Base-by-base conservation (phyloP, 2,797 vertebrate species). In the Anableps anableps region DNA sequence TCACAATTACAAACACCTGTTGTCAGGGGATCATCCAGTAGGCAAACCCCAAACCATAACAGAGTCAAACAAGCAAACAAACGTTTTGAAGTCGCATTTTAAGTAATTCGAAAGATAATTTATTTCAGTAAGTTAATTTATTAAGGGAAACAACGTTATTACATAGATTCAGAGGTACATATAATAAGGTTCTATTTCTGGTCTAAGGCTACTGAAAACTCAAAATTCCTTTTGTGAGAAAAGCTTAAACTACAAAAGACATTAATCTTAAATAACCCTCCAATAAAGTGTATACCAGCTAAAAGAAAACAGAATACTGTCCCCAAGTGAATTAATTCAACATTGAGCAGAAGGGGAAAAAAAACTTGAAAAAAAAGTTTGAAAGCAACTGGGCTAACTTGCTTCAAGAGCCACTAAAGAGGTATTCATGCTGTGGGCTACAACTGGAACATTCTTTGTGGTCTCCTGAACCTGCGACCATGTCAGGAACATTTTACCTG, bases 1-100 rank as follows among this genome's bases (percentile, higher is more conserved):
- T 85, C 85, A 91, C 85, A 77, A 62, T 60, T 82, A 80, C 75
- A 88, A 80, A 90, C 89, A 93, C 92, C 88, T 93, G 93, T 92
- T 93, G 90, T 47, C 43, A 47, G 43, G 43, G 26, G 60, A 64
- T 19, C 1, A 21, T n/a, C 38, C 38, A 6, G 23, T 41, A 26
- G 38, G 38, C 21, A 41, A 70, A 70, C 1, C 60, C 17, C 38
- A 14, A 14, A 43, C 10, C 10, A 4, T 26, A 23, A 11, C 29
- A 19, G 34, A 16, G n/a, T n/a, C 0, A 26, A 16, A 45, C 13
- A 7, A 55, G 11, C n/a, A n/a, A 2, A 1, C 5, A 23, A 21
- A 41, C 16, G 0, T 68, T 41, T 41, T 16, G 45, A 47, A 29
- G 5, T 7, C 29, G 34, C 64, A 41, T 68, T 47, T 47, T 6